Evolutionary conservation across 2,113 vertebrate species (phyloP), one percentile per base, ranked within the genome.

Genomic region (Protobothrops flavoviridis): DNA sequence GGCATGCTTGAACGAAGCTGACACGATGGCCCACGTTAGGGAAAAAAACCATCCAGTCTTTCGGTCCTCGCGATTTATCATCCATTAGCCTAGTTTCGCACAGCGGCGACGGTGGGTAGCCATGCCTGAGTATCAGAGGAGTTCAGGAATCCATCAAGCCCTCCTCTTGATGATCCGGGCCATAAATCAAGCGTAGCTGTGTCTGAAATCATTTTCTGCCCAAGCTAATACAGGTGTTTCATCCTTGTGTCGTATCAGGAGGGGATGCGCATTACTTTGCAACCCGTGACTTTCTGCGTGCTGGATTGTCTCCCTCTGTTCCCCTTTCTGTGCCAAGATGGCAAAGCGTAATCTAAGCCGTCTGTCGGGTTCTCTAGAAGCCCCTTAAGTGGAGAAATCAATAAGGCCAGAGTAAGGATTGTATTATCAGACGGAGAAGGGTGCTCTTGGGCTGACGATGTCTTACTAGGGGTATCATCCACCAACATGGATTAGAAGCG

Each of bases 161-260:
- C 94, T 90, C 81, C 61, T 88, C 93, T 88, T 50, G 0, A 7
- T 21, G 52, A 94, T 94, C 57, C 5, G 33, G 9, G 90, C 43
- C 89, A 91, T 93, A 81, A 95, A 91, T 95, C 92, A 93, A 81
- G 24, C 86, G 9, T 50, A 89, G 94, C 96, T 91, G 91, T 93
- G 88, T 50, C 92, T 93, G 87, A 94, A 93, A 90, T 92, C 90
- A 92, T 93, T 96, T 96, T 96, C 94, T 97, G 95, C 94, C 95
- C 94, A 96, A 95, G 96, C 94, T 97, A 96, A 96, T 96, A 94
- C 95, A 95, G 94, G 95, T 95, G 95, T 96, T 96, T 95, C 94
- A 15, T 94, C 94, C 95, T 92, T 95, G 1, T 52, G 91, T 94
- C 43, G 1, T 94, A 96, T 92, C 95, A 69, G 90, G 91, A 91